Conservation (phyloP, 2,888 invertebrate genomes). For the Oligia fasciuncula region DNA sequence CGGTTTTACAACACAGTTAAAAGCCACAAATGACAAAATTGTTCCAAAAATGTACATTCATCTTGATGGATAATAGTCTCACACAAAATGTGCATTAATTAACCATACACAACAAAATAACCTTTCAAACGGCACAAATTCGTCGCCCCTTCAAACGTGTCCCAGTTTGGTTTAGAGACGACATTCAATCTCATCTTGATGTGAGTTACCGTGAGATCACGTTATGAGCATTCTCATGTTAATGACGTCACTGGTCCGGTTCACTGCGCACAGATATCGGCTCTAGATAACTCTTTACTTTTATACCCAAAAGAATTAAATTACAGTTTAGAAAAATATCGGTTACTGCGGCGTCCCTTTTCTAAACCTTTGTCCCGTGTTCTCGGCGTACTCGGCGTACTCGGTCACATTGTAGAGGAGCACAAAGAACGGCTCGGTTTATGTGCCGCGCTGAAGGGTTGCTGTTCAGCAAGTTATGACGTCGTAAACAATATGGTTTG, state of each 20-base stretch:
- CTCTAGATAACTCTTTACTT: conserved; percentile 45
- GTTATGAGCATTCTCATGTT: conserved; percentile 53
- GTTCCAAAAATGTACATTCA: conserved; percentile 5
- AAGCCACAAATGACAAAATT: conserved; percentile 4
- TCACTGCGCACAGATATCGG: conserved; percentile 52
- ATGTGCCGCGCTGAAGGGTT: conserved; percentile 14
- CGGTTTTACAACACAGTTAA: neutral
- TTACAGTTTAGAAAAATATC: conserved; percentile 58
- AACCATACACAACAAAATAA: conserved; percentile 8
- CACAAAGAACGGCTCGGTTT: conserved; percentile 15
- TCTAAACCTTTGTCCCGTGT: neutral
- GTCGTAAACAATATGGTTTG: conserved; percentile 23
- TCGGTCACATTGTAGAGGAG: neutral
- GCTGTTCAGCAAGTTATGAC: conserved; percentile 33
- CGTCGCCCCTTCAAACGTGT: conserved; percentile 34
- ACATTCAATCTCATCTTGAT: conserved; percentile 51
- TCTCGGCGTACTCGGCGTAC: neutral
- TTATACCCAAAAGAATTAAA: conserved; percentile 34
- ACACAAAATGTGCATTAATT: conserved; percentile 37
- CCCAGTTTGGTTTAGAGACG: conserved; percentile 15
- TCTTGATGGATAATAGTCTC: conserved; percentile 13
- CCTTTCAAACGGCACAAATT: conserved; percentile 20
- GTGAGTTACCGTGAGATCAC: conserved; percentile 44
- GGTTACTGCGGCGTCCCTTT: conserved; percentile 34
- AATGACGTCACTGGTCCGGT: conserved; percentile 46